Conservation (phyloP, 2,888 invertebrate genomes). For the Eilema sororculum region DNA sequence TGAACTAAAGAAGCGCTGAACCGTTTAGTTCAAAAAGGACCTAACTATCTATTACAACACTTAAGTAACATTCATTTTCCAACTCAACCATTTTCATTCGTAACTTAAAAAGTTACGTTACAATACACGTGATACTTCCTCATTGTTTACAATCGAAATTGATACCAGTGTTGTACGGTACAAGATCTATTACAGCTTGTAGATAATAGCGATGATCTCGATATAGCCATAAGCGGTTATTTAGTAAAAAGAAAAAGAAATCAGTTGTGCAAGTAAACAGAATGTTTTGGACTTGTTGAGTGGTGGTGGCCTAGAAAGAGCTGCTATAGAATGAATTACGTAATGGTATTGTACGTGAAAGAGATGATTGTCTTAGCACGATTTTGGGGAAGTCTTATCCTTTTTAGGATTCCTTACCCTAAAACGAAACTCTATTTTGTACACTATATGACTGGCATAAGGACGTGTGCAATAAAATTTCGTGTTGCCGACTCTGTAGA, state of each 20-base stretch:
- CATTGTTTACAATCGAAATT: slow-evolving; percentile 1
- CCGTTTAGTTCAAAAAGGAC: background rate
- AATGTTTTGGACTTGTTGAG: slow-evolving; percentile 59
- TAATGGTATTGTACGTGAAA: slow-evolving; percentile 42
- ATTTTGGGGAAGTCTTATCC: background rate
- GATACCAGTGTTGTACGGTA: background rate
- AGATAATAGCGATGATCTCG: slow-evolving; percentile 7
- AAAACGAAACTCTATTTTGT: no score
- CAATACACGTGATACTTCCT: slow-evolving; percentile 18
- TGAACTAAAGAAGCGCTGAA: background rate
- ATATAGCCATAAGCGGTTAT: slow-evolving; percentile 41
- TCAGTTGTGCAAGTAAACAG: slow-evolving; percentile 63
- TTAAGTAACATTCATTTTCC: background rate
- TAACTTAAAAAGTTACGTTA: slow-evolving; percentile 20
- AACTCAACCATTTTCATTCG: slow-evolving; percentile 3
- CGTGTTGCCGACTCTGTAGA: no score
- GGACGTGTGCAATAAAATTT: no score
- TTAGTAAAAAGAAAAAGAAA: slow-evolving; percentile 46
- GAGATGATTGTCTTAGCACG: background rate
- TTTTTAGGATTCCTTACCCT: background rate
- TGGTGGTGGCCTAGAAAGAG: slow-evolving; percentile 58
- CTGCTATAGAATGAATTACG: slow-evolving; percentile 56
- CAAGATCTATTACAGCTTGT: slow-evolving; percentile 24
- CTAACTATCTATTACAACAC: slow-evolving; percentile 1
- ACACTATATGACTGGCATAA: no score